These are phyloP conservation scores for Chironomus tepperi DNA, from an alignment of 1,140 invertebrate genomes.

Conservation along the genomic window DNA sequence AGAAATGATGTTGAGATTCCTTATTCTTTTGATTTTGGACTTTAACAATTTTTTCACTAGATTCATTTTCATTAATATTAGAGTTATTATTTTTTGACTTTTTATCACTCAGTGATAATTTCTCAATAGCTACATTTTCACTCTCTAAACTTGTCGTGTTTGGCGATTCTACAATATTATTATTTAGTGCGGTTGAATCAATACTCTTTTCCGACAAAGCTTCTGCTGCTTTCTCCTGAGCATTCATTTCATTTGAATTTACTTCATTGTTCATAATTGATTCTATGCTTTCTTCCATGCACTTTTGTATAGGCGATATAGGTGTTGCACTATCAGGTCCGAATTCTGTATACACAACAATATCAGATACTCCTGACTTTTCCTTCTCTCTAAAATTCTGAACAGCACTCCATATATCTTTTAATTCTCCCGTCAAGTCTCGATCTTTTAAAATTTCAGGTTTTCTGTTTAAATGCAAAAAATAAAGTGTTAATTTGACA, in stretches of 20 bases:
- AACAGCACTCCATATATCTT: slow-evolving; percentile 61
- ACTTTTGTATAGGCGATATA: slow-evolving; percentile 27
- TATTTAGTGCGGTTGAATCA: not conserved
- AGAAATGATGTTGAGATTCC: slow-evolving; percentile 15
- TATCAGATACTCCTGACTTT: slow-evolving; percentile 32
- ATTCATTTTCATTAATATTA: slow-evolving; percentile 1
- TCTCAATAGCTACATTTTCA: not conserved
- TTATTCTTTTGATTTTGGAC: slow-evolving; percentile 18
- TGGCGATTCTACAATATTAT: not conserved
- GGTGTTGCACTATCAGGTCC: slow-evolving; percentile 31
- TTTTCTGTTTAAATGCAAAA: slow-evolving; percentile 35
- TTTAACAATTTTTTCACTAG: slow-evolving; percentile 20
- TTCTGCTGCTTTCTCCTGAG: not conserved
- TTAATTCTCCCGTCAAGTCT: slow-evolving; percentile 59
- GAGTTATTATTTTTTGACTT: not conserved
- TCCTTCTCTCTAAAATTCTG: slow-evolving; percentile 54
- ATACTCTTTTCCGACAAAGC: not conserved
- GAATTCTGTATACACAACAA: not conserved
- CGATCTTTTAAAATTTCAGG: slow-evolving; percentile 56
- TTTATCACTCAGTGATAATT: not conserved
- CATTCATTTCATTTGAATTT: not conserved
- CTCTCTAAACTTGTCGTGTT: not conserved
- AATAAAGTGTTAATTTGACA: not conserved
- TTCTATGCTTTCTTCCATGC: not conserved
- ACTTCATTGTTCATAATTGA: not conserved